A percentile compares a stretch with the other conserved stretches of the same genome.
These are phyloP conservation scores for Seira ritae DNA, from an alignment of 2,888 invertebrate species.

Conservation along the genomic window DNA sequence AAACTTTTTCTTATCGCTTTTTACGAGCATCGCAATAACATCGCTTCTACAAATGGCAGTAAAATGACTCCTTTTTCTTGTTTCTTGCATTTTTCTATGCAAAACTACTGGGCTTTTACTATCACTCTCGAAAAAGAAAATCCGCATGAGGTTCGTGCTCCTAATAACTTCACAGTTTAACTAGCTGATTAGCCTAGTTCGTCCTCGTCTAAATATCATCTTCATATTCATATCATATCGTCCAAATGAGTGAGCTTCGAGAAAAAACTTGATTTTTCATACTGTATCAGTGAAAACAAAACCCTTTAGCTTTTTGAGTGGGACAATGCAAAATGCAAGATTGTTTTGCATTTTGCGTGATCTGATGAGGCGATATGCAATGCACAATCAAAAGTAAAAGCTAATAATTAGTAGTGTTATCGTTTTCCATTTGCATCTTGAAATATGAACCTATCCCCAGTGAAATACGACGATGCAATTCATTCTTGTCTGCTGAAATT, in stretches of 20 bases:
- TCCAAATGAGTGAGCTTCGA: not conserved
- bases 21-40: not conserved
- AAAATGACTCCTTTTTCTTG: not conserved
- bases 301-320: not conserved
- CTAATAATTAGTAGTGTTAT: conserved; percentile 41
- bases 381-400: conserved; percentile 56
- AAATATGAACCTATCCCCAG: not conserved
- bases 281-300: not conserved
- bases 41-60: too few relatives aligned
- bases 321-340: not conserved
- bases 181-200: conserved; percentile 55
- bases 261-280: conserved; percentile 10
- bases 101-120: conserved; percentile 24
- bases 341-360: not conserved
- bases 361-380: not conserved
- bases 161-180: conserved; percentile 18
- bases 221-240: conserved; percentile 9
- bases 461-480: conserved; percentile 5
- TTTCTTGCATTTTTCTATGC: not conserved
- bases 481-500: not conserved
- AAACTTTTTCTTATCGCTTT: not conserved
- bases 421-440: not conserved
- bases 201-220: conserved; percentile 23
- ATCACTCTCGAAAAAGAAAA: conserved; percentile 27
- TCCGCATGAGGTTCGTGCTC: not conserved